Percentiles rank a stretch among this genome's conserved stretches.
Conservation (phyloP, 2,797 vertebrate genomes). For the Enteromius thamalakanensis region DNA sequence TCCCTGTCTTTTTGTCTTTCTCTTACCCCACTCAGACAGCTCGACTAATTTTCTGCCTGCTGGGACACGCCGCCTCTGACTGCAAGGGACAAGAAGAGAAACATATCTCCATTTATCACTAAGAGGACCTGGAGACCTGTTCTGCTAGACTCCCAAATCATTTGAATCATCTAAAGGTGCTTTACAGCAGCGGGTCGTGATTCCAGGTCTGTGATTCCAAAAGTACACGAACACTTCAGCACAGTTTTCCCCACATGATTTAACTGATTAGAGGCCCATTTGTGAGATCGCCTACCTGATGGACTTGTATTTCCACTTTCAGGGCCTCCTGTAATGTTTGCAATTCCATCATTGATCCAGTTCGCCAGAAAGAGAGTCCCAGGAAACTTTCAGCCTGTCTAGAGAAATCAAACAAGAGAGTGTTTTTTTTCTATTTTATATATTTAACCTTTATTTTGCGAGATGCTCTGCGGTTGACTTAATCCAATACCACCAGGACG, state of each 20-base stretch:
- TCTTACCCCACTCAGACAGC: conserved; percentile 42
- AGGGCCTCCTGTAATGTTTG: conserved; percentile 99
- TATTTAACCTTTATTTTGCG: conserved; percentile 27
- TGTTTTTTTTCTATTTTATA: conserved; percentile 10
- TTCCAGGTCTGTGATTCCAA: neutral
- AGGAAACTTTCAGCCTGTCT: conserved; percentile 75
- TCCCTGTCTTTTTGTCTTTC: conserved; percentile 19
- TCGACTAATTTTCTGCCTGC: conserved; percentile 53
- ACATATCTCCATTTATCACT: conserved; percentile 30
- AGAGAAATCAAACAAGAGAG: conserved; percentile 43
- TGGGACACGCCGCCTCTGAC: conserved; percentile 52
- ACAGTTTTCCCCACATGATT: neutral
- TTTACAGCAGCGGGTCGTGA: neutral
- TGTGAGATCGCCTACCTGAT: conserved; percentile 84
- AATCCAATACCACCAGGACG: neutral
- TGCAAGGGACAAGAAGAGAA: conserved; percentile 30
- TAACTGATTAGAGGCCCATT: conserved; percentile 14
- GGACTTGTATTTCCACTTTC: conserved; percentile 99
- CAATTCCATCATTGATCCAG: conserved; percentile 96
- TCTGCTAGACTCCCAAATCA: neutral
- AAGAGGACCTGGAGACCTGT: conserved; percentile 18
- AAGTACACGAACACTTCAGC: neutral
- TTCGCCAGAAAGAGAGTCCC: conserved; percentile 87
- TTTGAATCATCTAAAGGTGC: neutral
- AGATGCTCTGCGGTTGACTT: conserved; percentile 8